Conservation (phyloP, 2,797 vertebrate species). For the Ciconia nigra region DNA sequence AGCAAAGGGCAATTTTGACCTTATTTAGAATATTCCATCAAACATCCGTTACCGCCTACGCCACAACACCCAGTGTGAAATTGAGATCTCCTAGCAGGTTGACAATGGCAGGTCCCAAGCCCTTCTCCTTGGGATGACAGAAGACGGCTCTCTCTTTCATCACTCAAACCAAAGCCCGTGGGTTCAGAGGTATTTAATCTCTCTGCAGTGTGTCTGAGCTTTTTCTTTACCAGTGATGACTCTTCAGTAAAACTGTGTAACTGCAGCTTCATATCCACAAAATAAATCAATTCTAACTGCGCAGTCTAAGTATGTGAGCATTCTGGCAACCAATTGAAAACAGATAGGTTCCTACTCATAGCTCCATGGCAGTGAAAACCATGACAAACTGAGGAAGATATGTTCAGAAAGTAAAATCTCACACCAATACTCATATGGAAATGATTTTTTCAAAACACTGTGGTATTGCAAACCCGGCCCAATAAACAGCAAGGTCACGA, state of each 20-base stretch:
- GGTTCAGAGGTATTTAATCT: background rate
- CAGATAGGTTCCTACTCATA: constrained; percentile 24
- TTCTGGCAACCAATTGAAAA: constrained; percentile 44
- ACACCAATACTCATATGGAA: constrained; percentile 55
- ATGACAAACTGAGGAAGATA: constrained; percentile 30
- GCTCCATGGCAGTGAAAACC: constrained; percentile 25
- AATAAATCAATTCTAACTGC: constrained; percentile 44
- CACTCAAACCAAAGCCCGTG: background rate
- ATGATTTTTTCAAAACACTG: constrained; percentile 26
- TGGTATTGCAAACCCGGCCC: background rate
- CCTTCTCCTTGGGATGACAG: background rate
- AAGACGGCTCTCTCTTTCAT: background rate
- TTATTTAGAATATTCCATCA: background rate
- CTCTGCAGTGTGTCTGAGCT: background rate
- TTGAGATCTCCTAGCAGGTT: background rate
- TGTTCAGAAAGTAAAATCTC: constrained; percentile 36
- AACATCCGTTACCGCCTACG: background rate
- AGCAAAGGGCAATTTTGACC: background rate
- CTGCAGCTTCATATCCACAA: constrained; percentile 22
- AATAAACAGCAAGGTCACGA: constrained; percentile 11
- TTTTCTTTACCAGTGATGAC: background rate
- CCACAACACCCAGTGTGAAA: background rate
- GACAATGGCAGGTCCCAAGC: background rate
- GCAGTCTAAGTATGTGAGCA: background rate
- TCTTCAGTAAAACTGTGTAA: constrained; percentile 20